phyloP scores from a whole-genome alignment of 2,888 invertebrate genomes.

The Callosobruchus maculatus region DNA sequence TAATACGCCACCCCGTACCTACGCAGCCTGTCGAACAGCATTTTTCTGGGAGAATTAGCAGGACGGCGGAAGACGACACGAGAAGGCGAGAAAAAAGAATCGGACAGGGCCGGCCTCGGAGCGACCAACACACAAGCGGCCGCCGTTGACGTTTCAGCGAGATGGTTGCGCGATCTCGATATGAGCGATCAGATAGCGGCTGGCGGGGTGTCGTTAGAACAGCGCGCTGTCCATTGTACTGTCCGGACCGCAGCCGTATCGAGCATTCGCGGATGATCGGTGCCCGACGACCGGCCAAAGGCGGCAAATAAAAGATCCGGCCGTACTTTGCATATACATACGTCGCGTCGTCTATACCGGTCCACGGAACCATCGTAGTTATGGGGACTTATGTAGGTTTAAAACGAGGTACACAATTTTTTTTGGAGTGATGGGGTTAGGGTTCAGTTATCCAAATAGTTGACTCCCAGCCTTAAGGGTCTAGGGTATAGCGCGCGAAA shows the following conservation, averaged over 20 bases:
- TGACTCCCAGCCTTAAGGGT: no score
- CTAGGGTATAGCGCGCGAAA: no score
- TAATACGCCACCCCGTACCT: not conserved
- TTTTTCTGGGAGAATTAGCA: not conserved
- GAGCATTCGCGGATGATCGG: constrained; percentile 45
- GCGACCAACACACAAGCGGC: not conserved
- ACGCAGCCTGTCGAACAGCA: not conserved
- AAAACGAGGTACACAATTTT: no score
- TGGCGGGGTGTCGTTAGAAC: constrained; percentile 48
- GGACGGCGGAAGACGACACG: not conserved
- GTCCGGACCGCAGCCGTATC: constrained; percentile 43
- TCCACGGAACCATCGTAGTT: no score
- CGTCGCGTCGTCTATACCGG: constrained; percentile 1
- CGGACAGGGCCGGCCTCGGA: not conserved
- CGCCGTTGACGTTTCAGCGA: not conserved
- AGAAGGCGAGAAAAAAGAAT: not conserved
- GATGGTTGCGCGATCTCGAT: constrained; percentile 40
- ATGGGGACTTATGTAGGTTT: no score
- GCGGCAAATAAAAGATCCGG: constrained; percentile 40
- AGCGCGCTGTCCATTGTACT: constrained; percentile 47
- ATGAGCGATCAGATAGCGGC: constrained; percentile 45
- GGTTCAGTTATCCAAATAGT: no score
- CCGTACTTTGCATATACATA: constrained; percentile 35
- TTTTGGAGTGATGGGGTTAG: no score
- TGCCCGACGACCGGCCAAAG: constrained; percentile 37